phyloP scores from a whole-genome alignment of 1,140 invertebrate genomes.

The Nomia melanderi region DNA sequence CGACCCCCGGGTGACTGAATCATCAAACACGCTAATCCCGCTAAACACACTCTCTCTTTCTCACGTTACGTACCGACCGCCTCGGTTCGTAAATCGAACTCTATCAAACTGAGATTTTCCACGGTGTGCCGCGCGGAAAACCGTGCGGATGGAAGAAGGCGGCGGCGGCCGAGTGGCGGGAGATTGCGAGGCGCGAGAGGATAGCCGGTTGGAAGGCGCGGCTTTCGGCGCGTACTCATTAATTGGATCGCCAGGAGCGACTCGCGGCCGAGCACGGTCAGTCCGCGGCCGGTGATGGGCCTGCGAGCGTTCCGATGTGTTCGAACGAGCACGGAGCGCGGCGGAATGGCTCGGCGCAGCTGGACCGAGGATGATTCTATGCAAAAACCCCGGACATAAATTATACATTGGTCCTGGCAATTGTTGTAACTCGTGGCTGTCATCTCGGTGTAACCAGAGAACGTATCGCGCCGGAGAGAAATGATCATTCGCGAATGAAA shows the following conservation, averaged over 20 bases:
- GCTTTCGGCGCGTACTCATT: slow-evolving; percentile 27
- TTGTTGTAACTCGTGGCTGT: too few species aligned
- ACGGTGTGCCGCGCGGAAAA: slow-evolving; percentile 10
- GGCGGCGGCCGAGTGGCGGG: background rate
- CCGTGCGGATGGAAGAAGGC: background rate
- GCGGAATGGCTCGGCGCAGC: too few species aligned
- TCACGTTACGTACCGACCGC: slow-evolving; percentile 38
- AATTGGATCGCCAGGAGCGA: slow-evolving; percentile 38
- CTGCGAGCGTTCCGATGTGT: too few species aligned
- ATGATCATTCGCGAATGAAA: too few species aligned
- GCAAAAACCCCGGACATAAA: too few species aligned
- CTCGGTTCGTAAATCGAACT: slow-evolving; percentile 37
- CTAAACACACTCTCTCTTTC: slow-evolving; percentile 51
- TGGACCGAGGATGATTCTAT: too few species aligned
- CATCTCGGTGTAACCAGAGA: too few species aligned
- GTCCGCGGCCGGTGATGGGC: background rate
- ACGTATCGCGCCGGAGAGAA: too few species aligned
- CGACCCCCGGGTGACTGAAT: slow-evolving; percentile 29
- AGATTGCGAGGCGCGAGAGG: slow-evolving; percentile 5
- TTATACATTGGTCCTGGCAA: too few species aligned
- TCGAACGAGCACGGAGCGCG: too few species aligned
- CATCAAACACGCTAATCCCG: background rate
- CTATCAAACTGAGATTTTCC: slow-evolving; percentile 50
- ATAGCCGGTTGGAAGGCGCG: background rate
- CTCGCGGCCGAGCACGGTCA: slow-evolving; percentile 1